Conservation (phyloP, 2,888 invertebrate genomes). For the Nasonia oneida region DNA sequence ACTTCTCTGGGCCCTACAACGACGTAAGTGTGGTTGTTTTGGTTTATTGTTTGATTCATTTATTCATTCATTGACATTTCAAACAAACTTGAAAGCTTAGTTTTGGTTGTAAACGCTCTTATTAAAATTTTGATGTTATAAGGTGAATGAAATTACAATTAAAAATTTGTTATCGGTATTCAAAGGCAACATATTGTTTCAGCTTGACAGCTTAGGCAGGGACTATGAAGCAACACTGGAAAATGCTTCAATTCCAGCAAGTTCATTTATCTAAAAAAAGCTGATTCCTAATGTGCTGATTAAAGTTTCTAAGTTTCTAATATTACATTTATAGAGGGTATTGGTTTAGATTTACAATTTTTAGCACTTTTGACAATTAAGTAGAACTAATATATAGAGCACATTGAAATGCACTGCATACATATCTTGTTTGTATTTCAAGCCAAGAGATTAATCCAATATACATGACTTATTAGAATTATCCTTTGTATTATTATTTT, state of each 20-base stretch:
- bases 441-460: neutral
- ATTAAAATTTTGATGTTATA: constrained; percentile 10
- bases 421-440: neutral
- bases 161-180: constrained; percentile 12
- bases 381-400: neutral
- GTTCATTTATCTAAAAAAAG: neutral
- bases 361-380: neutral
- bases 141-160: neutral
- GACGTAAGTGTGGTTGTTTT: constrained; percentile 67
- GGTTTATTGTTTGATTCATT: neutral
- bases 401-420: neutral
- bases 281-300: neutral
- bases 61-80: neutral
- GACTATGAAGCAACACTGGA: neutral
- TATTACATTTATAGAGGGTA: neutral
- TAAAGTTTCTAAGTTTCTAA: neutral
- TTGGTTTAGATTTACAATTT: neutral
- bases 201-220: constrained; percentile 40
- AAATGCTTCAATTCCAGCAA: neutral
- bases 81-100: neutral
- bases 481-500: neutral
- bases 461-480: neutral
- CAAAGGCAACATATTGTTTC: constrained; percentile 35
- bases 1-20: constrained; percentile 72
- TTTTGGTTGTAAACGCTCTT: neutral